Base-by-base conservation (phyloP, 2,797 vertebrate species). In the Artibeus jamaicensis region DNA sequence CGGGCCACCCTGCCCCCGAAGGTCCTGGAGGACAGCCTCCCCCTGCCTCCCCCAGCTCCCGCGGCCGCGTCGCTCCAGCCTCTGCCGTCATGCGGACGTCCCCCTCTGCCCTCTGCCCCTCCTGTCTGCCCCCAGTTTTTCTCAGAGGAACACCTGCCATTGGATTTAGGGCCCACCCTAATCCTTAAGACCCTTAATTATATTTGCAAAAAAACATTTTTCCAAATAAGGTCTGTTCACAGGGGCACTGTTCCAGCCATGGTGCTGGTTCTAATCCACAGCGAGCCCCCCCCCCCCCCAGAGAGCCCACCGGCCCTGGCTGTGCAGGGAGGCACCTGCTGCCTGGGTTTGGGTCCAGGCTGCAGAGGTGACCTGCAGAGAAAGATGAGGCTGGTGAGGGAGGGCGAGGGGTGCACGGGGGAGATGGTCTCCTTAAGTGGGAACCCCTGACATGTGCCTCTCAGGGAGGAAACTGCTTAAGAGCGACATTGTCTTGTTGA, bases 1-100 rank as follows among this genome's bases (percentile, higher is more conserved):
- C 39, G 14, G 5, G 3, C 79, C 48, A 6, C 0, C 0, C 34
- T 55, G 44, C 46, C 53, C 29, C 39, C 0, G 0, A 0, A 59
- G 53, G 12, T 24, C 57, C 26, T 37, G 3, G n/a, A 26, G 11
- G 57, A 32, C 2, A 1, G 1, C 62, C 14, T 3, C 32, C 44
- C 53, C 37, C 84, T 9, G 15, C n/a, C 34, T 46, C 50, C 6
- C 32, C 76, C 10, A 11, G 44, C 65, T 9, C 22, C 44, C 24
- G 2, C 9, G 48, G 34, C 34, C 1, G 0, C 11, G 0, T 15
- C 29, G 11, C 19, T 55, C 57, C 37, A 6, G 0, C 10, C 57
- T 59, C 77, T 37, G 59, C 24, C 18, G 21, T 77, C 34, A 3
- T 1, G 0, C 9, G 19, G 29, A n/a, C 65, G 7, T 46, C 57